Evolutionary conservation across 2,113 vertebrate genomes (phyloP), one percentile per base, ranked within the genome.

Genomic region (Microtus montanus): DNA sequence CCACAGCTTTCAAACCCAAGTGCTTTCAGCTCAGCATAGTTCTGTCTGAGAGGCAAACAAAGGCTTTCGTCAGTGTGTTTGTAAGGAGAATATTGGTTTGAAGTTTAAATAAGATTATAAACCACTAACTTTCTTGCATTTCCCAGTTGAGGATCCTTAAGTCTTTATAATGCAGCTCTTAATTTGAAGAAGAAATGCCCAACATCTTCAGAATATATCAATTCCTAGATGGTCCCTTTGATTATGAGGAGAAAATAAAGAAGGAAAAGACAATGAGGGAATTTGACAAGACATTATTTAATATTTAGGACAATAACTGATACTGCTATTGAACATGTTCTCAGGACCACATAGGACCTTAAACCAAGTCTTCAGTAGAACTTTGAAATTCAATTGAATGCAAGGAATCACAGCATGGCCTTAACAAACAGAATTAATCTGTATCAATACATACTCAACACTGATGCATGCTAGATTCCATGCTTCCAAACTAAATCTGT

Each of bases 31-130:
- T 89, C 24, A 58, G 17, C 28, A 82, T 11, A 88, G 7, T 73
- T 92, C 6, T n/a, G 1, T 38, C 19, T 77, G 66, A 94, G 70
- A 78, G 20, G 71, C 61, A 49, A 90, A 38, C 64, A 82, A 0
- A 71, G 13, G 20, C 9, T 74, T 87, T 90, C 71, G 14, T 24
- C 38, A 75, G 74, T 52, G 58, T 44, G 44, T 91, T 44, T 82
- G 82, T 73, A 83, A 94, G 73, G 22, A 82, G 70, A 13, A 89
- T 19, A n/a, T 22, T 78, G 8, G 5, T 88, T 78, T 61, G 78
- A 93, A 86, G 13, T 24, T 93, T 82, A 88, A 61, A 75, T 41
- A 30, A 33, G 75, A 86, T 70, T 93, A 44, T 87, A 85, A 89
- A 44, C 58, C 22, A 61, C 19, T 38, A 88, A 93, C 52, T 92